These are phyloP conservation scores for Bergia puertoricense DNA, from an alignment of 92 coral and sea anemone genomes.

Conservation along the genomic window DNA sequence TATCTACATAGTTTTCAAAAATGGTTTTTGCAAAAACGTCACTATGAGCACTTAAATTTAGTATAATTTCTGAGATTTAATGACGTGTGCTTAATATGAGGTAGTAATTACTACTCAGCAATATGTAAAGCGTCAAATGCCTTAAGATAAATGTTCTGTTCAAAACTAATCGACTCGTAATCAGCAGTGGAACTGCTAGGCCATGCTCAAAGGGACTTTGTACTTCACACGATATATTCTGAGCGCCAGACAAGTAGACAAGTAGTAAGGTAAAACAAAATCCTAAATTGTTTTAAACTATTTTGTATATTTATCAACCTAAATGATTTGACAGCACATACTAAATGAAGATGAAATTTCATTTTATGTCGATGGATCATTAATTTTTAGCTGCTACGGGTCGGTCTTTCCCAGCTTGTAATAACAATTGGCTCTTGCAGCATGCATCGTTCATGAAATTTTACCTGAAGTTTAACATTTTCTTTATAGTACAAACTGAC, in stretches of 20 bases:
- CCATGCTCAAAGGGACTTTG: neutral
- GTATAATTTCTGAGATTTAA: neutral
- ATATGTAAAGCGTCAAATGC: neutral
- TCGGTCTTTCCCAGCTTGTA: no score
- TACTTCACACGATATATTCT: neutral
- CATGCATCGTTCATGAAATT: neutral
- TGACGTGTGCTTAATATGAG: neutral
- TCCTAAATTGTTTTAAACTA: neutral
- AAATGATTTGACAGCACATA: neutral
- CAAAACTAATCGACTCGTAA: neutral
- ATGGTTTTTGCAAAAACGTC: neutral
- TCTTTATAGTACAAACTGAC: neutral
- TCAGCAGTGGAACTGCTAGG: neutral
- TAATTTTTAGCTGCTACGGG: neutral
- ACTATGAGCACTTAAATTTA: neutral
- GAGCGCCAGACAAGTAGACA: neutral
- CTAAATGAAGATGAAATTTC: neutral
- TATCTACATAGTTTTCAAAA: no score
- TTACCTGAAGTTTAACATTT: neutral
- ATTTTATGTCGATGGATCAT: neutral
- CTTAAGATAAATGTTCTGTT: neutral
- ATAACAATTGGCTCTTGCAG: neutral
- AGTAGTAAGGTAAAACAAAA: neutral
- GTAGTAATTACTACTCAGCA: neutral
- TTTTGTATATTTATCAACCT: neutral